Conservation (phyloP, 1,140 invertebrate species). For the Aphaenogaster ashmeadi region DNA sequence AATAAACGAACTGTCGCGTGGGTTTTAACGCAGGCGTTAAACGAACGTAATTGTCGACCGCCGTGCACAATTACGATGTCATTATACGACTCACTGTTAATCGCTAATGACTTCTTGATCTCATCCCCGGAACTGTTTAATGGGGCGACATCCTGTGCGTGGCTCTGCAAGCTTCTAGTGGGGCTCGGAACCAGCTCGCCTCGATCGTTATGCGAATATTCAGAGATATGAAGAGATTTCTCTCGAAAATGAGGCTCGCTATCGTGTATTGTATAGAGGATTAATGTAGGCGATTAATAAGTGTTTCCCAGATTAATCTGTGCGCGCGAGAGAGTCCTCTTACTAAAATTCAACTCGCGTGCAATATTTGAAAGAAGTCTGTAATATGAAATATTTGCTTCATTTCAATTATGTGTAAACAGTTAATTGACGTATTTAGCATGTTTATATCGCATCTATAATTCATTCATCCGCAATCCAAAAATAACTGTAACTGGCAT, state of each 20-base stretch:
- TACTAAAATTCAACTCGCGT: conserved; percentile 18
- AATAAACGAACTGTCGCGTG: conserved; percentile 23
- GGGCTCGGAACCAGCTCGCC: conserved; percentile 39
- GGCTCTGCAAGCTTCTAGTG: conserved; percentile 68
- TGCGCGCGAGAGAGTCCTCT: background rate
- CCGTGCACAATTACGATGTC: conserved; percentile 64
- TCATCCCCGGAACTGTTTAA: conserved; percentile 66
- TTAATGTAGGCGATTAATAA: conserved; percentile 46
- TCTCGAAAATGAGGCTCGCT: conserved; percentile 65
- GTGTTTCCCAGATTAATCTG: background rate
- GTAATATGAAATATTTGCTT: background rate
- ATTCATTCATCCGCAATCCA: background rate
- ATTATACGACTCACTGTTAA: conserved; percentile 68
- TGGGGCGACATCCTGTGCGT: conserved; percentile 75
- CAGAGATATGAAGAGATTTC: conserved; percentile 40
- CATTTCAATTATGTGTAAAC: background rate
- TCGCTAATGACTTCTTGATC: conserved; percentile 72
- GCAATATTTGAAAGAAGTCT: background rate
- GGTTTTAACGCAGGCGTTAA: conserved; percentile 33
- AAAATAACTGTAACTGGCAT: background rate
- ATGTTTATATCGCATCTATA: background rate
- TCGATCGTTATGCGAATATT: conserved; percentile 71
- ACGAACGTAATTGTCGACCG: conserved; percentile 42
- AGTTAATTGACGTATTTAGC: background rate
- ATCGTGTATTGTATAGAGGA: conserved; percentile 53